Conservation (phyloP, 2,797 vertebrate genomes). For the Percopsis omiscomaycus region DNA sequence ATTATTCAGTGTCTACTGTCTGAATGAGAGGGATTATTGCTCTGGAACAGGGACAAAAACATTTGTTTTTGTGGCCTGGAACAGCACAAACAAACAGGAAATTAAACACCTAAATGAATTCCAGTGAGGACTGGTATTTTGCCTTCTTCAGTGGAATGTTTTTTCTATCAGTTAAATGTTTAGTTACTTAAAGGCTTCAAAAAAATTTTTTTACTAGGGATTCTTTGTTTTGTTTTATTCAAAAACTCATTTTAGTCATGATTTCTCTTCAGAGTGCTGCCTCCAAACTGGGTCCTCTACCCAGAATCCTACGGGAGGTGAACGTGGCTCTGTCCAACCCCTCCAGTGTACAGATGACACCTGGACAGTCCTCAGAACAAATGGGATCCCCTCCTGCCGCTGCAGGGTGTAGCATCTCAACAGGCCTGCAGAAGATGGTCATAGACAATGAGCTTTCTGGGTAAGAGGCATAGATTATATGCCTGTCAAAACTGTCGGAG, state of each 20-base stretch:
- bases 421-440: conserved; percentile 95
- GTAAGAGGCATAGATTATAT: conserved; percentile 70
- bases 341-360: conserved; percentile 76
- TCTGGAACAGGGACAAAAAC: conserved; percentile 4
- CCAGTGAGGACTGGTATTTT: conserved; percentile 16
- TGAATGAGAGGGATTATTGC: conserved; percentile 40
- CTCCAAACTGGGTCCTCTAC: conserved; percentile 91
- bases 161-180: neutral
- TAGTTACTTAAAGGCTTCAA: too few relatives aligned
- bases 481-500: neutral
- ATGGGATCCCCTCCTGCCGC: conserved; percentile 81
- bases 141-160: conserved; percentile 8
- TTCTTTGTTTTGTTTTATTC: conserved; percentile 6
- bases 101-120: conserved; percentile 28
- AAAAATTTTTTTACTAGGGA: neutral
- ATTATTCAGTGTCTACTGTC: conserved; percentile 56
- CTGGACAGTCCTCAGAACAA: conserved; percentile 74
- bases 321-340: conserved; percentile 89
- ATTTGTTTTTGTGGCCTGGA: conserved; percentile 14
- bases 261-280: conserved; percentile 76
- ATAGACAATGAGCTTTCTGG: conserved; percentile 94
- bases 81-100: conserved; percentile 29
- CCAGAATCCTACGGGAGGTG: conserved; percentile 93
- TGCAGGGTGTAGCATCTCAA: conserved; percentile 86
- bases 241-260: conserved; percentile 9